Evolutionary conservation across 2,888 invertebrate species (phyloP).

Genomic region (Gerris lacustris): DNA sequence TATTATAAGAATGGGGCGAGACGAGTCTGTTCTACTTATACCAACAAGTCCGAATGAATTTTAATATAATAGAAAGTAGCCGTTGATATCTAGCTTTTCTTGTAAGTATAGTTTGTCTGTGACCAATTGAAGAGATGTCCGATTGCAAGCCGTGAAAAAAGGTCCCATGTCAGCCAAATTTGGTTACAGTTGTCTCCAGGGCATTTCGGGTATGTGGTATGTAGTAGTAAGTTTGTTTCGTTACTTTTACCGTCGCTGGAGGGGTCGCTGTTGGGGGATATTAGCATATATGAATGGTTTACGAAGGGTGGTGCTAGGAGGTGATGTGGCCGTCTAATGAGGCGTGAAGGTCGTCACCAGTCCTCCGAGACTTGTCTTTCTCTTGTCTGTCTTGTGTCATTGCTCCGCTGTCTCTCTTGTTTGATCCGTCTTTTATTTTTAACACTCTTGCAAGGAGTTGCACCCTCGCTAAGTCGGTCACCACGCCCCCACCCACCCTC

Average conservation of each 20-base stretch:
- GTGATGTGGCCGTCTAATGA: background rate
- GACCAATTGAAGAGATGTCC: too few relatives aligned
- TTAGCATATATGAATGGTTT: background rate
- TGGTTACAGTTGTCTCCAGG: background rate
- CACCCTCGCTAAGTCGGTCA: too few relatives aligned
- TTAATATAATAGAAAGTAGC: too few relatives aligned
- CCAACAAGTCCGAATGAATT: too few relatives aligned
- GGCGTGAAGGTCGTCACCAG: background rate
- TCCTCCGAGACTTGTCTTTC: background rate
- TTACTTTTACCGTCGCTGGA: background rate
- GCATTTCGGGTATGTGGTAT: background rate
- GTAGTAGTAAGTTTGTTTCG: background rate
- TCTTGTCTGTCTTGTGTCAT: background rate
- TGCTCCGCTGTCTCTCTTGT: background rate
- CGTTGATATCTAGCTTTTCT: too few relatives aligned
- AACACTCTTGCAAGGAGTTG: too few relatives aligned
- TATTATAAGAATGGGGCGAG: too few relatives aligned
- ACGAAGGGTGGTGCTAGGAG: background rate
- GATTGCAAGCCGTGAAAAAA: background rate
- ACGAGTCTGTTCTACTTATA: too few relatives aligned
- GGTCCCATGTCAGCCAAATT: background rate
- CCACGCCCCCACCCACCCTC: too few relatives aligned
- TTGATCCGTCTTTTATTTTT: background rate
- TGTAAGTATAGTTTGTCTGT: too few relatives aligned
- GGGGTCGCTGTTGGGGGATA: background rate